These are phyloP conservation scores for Lagopus muta DNA, from an alignment of 2,113 vertebrate species.

Conservation along the genomic window DNA sequence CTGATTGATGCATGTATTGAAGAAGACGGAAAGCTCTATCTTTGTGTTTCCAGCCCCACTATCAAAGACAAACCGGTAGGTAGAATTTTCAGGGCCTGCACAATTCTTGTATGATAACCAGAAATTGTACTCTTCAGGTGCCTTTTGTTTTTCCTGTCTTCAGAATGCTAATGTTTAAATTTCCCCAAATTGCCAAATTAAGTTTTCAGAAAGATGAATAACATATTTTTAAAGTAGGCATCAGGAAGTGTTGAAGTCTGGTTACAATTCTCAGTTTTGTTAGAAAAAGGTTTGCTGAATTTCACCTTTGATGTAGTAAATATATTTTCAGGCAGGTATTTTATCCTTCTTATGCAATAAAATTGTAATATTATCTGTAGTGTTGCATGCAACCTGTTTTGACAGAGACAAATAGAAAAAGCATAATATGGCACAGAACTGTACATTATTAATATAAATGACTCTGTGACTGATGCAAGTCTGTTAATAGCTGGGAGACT, in stretches of 20 bases:
- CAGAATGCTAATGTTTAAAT: not conserved
- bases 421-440: not conserved
- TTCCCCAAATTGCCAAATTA: not conserved
- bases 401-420: not conserved
- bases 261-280: not conserved
- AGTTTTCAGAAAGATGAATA: not conserved
- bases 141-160: not conserved
- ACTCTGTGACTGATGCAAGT: not conserved
- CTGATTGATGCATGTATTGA: slow-evolving; percentile 99
- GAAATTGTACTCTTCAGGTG: not conserved
- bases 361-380: not conserved
- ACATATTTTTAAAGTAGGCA: not conserved
- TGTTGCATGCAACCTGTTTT: not conserved
- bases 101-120: not conserved
- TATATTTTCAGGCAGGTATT: not conserved
- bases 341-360: not conserved
- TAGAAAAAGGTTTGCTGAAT: not conserved
- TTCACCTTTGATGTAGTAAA: not conserved
- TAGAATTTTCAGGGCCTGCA: slow-evolving; percentile 34
- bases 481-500: not conserved
- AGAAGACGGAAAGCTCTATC: slow-evolving; percentile 97
- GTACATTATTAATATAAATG: not conserved
- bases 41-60: slow-evolving; percentile 98
- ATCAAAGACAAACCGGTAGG: slow-evolving; percentile 99
- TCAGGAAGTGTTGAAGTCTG: not conserved